A percentile compares a stretch with the other conserved stretches of the same genome.
Evolutionary conservation across 2,113 vertebrate species (phyloP).

Genomic region (Pomatostomus ruficeps): DNA sequence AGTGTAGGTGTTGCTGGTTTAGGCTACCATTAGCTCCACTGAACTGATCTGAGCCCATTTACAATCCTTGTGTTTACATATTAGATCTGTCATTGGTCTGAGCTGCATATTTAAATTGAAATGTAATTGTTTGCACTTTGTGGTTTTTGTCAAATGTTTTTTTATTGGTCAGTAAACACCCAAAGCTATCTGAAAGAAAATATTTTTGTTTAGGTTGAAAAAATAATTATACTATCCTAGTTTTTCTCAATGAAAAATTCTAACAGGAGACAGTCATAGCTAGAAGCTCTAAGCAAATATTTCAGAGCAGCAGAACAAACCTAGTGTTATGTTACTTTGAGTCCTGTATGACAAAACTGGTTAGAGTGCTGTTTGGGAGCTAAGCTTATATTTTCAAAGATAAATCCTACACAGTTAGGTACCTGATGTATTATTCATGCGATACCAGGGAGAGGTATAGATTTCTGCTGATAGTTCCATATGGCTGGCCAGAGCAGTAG

Average conservation of each 20-base stretch:
- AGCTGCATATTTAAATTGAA: neutral
- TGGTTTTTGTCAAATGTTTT: neutral
- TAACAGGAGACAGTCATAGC: neutral
- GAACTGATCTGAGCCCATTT: neutral
- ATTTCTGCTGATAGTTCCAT: conserved; percentile 28
- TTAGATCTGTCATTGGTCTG: neutral
- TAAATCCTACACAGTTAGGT: neutral
- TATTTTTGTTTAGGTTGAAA: neutral
- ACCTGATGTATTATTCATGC: conserved; percentile 21
- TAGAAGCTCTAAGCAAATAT: neutral
- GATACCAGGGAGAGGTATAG: neutral
- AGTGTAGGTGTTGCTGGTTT: neutral
- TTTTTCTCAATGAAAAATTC: neutral
- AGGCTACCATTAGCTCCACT: neutral
- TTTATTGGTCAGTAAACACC: neutral
- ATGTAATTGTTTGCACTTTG: neutral
- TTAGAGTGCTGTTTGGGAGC: neutral
- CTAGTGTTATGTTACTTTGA: neutral
- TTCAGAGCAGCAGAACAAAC: neutral
- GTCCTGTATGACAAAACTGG: neutral
- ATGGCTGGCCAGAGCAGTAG: neutral
- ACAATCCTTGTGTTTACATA: neutral
- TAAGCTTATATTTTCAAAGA: neutral
- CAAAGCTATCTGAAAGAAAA: neutral
- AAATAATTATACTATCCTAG: neutral